Base-by-base conservation (phyloP, 2,888 invertebrate species). In the Ommatoiulus sabulosus region DNA sequence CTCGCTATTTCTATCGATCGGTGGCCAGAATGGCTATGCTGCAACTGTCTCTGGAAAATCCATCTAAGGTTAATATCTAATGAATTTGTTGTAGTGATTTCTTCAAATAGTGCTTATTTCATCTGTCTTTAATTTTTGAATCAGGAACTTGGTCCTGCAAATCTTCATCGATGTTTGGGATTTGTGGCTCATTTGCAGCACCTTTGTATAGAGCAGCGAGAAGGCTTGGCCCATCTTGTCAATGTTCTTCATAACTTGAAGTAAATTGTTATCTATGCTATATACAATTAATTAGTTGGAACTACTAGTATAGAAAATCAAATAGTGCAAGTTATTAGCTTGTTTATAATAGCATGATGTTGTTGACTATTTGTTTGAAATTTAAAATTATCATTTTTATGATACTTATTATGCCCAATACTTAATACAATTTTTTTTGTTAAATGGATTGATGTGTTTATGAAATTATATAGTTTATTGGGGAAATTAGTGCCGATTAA, bases 91-190 rank as follows among this genome's bases (percentile, higher is more conserved):
- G 7, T 24, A n/a, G 7, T 20, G 63, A 24, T 72, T 24, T 72
- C 72, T 24, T 10, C 1, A 24, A 1, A 24, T 24, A 24, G 8
- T 72, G 8, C 4, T 12, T 57, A 12, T 43, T 44, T 85, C 0
- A n/a, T 10, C 10, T 87, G 8, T n/a, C 0, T n/a, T 3, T 57
- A 4, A n/a, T 3, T 87, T 52, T 95, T 96, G 44, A 72, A 24
- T 72, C 94, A 95, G 90, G 98, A 98, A 91, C 93, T 98, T 86
- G 97, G 97, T 0, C 93, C 95, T 0, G 95, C 95, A 87, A 96
- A 97, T 91, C 95, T 97, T 87, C 97, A 98, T 91, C 94, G 97
- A 87, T 96, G 97, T 91, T 95, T 95, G 92, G 99, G 99, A 86
- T 97, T 96, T 92, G 94, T 96, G 0, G 94, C 95, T 24, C 96